Base-by-base conservation (phyloP, 1,140 invertebrate genomes). In the Bombus waltoni region DNA sequence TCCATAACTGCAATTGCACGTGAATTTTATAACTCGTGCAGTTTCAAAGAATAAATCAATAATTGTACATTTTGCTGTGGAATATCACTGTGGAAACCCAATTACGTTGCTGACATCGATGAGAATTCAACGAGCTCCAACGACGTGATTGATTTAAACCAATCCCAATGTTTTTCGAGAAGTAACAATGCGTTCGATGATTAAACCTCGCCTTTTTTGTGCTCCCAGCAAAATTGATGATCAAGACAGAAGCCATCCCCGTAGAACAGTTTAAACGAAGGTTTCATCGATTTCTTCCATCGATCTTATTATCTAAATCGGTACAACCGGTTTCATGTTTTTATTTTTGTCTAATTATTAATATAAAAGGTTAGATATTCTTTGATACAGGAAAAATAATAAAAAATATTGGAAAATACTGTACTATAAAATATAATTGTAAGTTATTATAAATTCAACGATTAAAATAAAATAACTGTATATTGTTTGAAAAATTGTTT, bases 81-180 rank as follows among this genome's bases (percentile, higher is more conserved):
- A 38, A 75, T 57, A 75, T 75, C 32, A 25, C 73, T 25, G 11
- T 38, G 22, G 32, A 38, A 57, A 57, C 32, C 44, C 44, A 75
- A 75, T 75, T 75, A 75, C 35, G 11, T 38, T 8, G 25, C 10
- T 75, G 73, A 57, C 73, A 75, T 28, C 44, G 44, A 57, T 47
- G 32, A 57, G 32, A 75, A 75, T 75, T 75, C n/a, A 75, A 47
- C 73, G 73, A 75, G 32, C 47, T 25, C 22, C 32, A 38, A 57
- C 73, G 11, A 75, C 1, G 47, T 38, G 73, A 75, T 75, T 75
- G 73, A 75, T 75, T 75, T 38, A 75, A 75, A 75, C 11, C 73
- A 75, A 57, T 53, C 35, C 47, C 40, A n/a, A 72, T 72, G 40
- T 72, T 72, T 57, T 57, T 57, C 47, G 25, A 53, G 47, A n/a